Evolutionary conservation across 2,888 invertebrate species (phyloP).

Genomic region (Cecidostiba fungosa): DNA sequence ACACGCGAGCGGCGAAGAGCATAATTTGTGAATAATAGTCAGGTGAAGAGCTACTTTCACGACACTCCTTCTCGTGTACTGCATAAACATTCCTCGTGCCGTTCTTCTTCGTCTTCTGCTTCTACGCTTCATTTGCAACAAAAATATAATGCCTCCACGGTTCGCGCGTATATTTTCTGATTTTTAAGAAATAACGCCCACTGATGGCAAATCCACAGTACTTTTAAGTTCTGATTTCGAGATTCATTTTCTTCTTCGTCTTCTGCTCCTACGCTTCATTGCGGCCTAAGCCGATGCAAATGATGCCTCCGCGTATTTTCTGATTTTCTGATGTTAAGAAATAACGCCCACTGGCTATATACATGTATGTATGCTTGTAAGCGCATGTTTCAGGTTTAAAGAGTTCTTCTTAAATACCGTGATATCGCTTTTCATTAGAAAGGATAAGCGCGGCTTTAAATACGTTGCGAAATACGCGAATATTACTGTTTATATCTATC

Average conservation of each 20-base stretch:
- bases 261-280: not conserved
- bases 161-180: not conserved
- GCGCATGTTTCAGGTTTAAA: not conserved
- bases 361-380: not conserved
- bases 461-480: not conserved
- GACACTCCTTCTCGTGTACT: constrained; percentile 50
- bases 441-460: not conserved
- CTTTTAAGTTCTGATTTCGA: too few species aligned
- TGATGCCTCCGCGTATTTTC: too few species aligned
- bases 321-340: not conserved
- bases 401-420: not conserved
- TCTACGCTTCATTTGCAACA: constrained; percentile 14
- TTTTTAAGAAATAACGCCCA: not conserved
- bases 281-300: too few species aligned
- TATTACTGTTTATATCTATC: not conserved
- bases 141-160: not conserved
- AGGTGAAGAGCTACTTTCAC: constrained; percentile 60
- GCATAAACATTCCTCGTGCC: constrained; percentile 16
- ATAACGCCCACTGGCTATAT: not conserved
- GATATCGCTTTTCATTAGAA: not conserved
- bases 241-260: too few species aligned
- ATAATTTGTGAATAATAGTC: constrained; percentile 59
- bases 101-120: not conserved
- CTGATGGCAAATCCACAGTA: too few species aligned
- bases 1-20: constrained; percentile 27